These are phyloP conservation scores for Acridotheres tristis DNA, from an alignment of 2,797 vertebrate species.

Conservation along the genomic window DNA sequence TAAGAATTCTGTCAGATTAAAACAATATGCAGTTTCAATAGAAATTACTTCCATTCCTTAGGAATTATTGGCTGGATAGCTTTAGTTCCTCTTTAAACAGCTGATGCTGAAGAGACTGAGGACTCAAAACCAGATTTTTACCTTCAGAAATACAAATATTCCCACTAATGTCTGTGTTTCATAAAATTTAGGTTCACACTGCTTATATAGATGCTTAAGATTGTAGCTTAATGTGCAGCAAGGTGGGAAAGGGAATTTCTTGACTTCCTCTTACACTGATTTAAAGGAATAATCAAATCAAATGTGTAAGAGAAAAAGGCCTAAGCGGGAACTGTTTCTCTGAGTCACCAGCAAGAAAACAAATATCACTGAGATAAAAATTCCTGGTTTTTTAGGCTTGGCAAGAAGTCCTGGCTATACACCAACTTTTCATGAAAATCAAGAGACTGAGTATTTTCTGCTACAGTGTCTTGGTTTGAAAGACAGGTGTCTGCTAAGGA, in stretches of 20 bases:
- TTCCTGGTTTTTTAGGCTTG: background rate
- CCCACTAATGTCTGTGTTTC: background rate
- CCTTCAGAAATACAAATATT: background rate
- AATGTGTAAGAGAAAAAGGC: background rate
- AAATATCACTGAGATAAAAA: background rate
- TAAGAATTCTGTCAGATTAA: background rate
- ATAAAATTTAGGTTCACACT: background rate
- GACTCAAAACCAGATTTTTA: background rate
- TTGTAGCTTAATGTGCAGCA: background rate
- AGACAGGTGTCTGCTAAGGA: too few species aligned
- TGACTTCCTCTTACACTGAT: background rate
- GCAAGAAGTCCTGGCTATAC: background rate
- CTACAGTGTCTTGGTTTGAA: background rate
- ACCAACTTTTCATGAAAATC: constrained; percentile 1
- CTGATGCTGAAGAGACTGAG: background rate
- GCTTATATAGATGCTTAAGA: background rate
- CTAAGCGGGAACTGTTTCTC: background rate
- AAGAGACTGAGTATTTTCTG: background rate
- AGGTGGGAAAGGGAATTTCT: background rate
- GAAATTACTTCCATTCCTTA: background rate
- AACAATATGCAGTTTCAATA: background rate
- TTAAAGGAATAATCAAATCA: background rate
- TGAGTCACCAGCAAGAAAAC: background rate
- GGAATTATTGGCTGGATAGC: background rate
- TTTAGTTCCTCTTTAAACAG: background rate